A percentile compares a stretch with the other conserved stretches of the same genome.
These are phyloP conservation scores for Panagrolaimus sp. DNA, from an alignment of 1,140 invertebrate species.

Conservation along the genomic window DNA sequence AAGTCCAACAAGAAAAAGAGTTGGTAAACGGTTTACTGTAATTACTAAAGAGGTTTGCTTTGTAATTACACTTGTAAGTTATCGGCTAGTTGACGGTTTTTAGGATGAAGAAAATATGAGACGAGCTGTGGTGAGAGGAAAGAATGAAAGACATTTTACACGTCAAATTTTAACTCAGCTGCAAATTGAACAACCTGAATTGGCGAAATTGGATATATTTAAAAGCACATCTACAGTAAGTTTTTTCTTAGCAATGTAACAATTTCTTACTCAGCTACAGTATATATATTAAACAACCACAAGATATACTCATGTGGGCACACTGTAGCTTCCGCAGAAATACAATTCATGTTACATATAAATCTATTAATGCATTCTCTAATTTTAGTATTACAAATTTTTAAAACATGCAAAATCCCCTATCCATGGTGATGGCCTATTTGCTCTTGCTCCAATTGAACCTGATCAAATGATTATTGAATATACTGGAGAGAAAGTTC, in stretches of 20 bases:
- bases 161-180: neutral
- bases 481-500: constrained; percentile 89
- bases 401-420: constrained; percentile 63
- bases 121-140: neutral
- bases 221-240: neutral
- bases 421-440: constrained; percentile 96
- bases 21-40: neutral
- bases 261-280: too few species aligned
- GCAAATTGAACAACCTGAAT: neutral
- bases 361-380: neutral
- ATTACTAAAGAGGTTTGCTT: constrained; percentile 12
- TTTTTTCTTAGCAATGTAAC: neutral
- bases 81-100: neutral
- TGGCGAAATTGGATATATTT: constrained; percentile 7
- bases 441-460: constrained; percentile 93
- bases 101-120: constrained; percentile 7
- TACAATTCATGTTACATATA: neutral
- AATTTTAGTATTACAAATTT: neutral
- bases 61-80: neutral
- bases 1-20: neutral
- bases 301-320: too few species aligned
- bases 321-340: too few species aligned
- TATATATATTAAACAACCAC: too few species aligned
- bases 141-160: neutral
- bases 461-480: constrained; percentile 96